Evolutionary conservation across 2,113 vertebrate genomes (phyloP), one percentile per base, ranked within the genome.

Genomic region (Neotoma lepida): DNA sequence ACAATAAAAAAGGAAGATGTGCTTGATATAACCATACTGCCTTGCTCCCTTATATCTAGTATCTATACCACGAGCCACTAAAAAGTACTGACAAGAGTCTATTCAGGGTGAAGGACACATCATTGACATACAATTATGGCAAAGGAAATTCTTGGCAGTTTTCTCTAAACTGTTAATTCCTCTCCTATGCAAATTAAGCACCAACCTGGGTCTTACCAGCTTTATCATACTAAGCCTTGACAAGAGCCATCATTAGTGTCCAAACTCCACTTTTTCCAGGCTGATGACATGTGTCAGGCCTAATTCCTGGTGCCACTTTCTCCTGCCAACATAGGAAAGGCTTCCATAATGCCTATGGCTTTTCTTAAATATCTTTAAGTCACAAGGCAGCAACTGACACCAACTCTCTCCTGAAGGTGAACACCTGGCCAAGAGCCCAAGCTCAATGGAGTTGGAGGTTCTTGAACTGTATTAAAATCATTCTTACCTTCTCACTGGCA

Each of bases 171-270:
- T n/a, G 90, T 0, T 64, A 91, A 82, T 49, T 94, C 82, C 49
- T 78, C 63, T 93, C 70, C 85, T 85, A 89, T 89, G 92, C 92
- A 94, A 96, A 97, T 63, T 15, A 97, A 76, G 63, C 51, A 56
- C 63, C n/a, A 68, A 86, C 26, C 74, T 92, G 39, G 90, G 70
- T 86, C 66, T 82, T 94, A 58, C 46, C 76, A 61, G n/a, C 81
- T 95, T 93, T 91, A 66, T 81, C 91, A 95, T 15, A 94, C 35
- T 74, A 46, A 77, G 30, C 14, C 85, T 87, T 95, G 95, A 96
- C 94, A 96, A 95, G 77, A 95, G 49, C 41, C 87, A 96, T 94
- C 91, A 97, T 95, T 95, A 96, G 89, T 96, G 89, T 95, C 95
- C 89, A 97, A 97, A 95, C 17, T 88, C 74, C 41, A 94, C 49